A percentile compares a stretch with the other conserved stretches of the same genome.
phyloP scores from a whole-genome alignment of 2,888 invertebrate species.

The Cryptops parisi region DNA sequence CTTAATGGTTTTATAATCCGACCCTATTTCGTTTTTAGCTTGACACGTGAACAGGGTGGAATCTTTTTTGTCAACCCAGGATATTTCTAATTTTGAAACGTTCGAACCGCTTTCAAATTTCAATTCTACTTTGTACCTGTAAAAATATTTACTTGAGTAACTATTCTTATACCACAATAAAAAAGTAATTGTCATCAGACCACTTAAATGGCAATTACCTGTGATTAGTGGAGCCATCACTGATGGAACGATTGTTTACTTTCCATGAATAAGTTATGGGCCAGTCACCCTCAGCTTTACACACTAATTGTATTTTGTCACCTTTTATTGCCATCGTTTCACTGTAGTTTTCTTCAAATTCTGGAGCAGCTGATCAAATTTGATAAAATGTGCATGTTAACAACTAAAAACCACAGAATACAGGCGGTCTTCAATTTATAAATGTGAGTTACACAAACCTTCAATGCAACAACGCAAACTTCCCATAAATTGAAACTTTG shows the following conservation, averaged over 20 bases:
- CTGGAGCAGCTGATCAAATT: background rate
- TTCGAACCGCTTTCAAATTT: constrained; percentile 10
- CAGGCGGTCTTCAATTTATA: too few species aligned
- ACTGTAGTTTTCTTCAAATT: background rate
- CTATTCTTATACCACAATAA: too few species aligned
- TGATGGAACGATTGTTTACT: background rate
- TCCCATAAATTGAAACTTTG: too few species aligned
- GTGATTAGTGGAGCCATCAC: background rate
- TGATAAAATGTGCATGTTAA: too few species aligned
- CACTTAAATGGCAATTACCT: too few species aligned
- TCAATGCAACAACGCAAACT: too few species aligned
- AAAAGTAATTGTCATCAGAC: too few species aligned
- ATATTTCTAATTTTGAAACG: constrained; percentile 12
- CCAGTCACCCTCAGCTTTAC: background rate
- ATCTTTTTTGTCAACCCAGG: constrained; percentile 11
- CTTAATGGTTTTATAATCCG: constrained; percentile 9
- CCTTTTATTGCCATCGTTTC: background rate
- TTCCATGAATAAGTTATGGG: background rate
- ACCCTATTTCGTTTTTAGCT: constrained; percentile 15
- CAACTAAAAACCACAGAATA: too few species aligned
- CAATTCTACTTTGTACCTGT: constrained; percentile 5
- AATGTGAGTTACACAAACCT: too few species aligned
- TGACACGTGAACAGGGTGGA: constrained; percentile 18
- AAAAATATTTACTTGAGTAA: background rate
- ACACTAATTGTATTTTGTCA: background rate